Conservation (phyloP, 2,888 invertebrate genomes). For the Disparrhopalites patrizii region DNA sequence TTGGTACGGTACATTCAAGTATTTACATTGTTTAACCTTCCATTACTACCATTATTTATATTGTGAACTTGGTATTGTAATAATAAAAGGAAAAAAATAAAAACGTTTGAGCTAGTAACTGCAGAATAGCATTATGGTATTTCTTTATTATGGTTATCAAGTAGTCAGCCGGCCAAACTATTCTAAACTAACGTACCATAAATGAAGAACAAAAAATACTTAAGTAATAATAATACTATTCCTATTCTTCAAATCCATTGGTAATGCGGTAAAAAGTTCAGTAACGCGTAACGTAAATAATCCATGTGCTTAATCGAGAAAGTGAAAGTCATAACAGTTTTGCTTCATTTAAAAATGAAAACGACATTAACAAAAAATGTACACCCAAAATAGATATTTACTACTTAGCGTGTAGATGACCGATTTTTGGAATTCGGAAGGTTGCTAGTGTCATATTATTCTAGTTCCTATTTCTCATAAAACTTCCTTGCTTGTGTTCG, state of each 20-base stretch:
- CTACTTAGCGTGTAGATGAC: too few relatives aligned
- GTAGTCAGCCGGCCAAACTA: conserved; percentile 2
- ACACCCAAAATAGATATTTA: too few relatives aligned
- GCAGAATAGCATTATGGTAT: neutral
- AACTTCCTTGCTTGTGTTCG: neutral
- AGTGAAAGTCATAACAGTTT: too few relatives aligned
- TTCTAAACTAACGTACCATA: too few relatives aligned
- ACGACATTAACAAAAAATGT: too few relatives aligned
- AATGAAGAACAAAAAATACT: too few relatives aligned
- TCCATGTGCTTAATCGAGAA: too few relatives aligned
- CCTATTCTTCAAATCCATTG: neutral
- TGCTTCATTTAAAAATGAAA: too few relatives aligned
- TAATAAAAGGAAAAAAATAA: conserved; percentile 2
- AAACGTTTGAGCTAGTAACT: neutral
- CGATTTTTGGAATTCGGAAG: too few relatives aligned
- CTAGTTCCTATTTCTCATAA: neutral
- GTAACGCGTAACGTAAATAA: too few relatives aligned
- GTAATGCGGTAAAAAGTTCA: neutral
- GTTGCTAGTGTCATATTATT: too few relatives aligned
- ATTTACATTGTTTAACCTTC: neutral
- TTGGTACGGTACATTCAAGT: neutral
- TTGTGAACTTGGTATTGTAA: conserved; percentile 2
- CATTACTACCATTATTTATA: neutral
- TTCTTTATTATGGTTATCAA: neutral
- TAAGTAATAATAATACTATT: neutral